Evolutionary conservation across 2,888 invertebrate genomes (phyloP).

Genomic region (Eumerus sabulonum): DNA sequence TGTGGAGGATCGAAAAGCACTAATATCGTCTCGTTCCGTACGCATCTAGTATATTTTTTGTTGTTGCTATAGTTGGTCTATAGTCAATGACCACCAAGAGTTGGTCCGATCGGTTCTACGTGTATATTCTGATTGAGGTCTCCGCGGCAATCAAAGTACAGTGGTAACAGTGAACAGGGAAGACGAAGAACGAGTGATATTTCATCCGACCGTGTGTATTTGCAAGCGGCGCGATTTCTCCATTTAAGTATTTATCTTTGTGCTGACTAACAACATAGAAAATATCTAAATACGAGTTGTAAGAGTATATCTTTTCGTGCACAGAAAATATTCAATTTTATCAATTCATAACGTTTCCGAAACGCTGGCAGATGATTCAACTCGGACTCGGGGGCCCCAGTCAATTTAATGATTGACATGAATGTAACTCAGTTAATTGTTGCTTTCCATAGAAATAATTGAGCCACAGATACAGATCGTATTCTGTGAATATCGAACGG

Average conservation of each 20-base stretch:
- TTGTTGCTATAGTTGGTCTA: conserved; percentile 32
- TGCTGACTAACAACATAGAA: conserved; percentile 28
- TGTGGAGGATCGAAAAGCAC: no score
- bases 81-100: conserved; percentile 66
- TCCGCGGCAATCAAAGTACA: conserved; percentile 49
- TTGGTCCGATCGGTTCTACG: conserved; percentile 30
- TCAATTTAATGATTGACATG: conserved; percentile 58
- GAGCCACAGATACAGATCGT: conserved; percentile 24
- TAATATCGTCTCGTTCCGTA: conserved; percentile 40
- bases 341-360: conserved; percentile 5
- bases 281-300: no score
- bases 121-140: conserved; percentile 67
- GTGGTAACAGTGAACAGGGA: conserved; percentile 39
- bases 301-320: background rate
- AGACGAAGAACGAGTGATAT: conserved; percentile 1
- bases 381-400: conserved; percentile 24
- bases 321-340: conserved; percentile 23
- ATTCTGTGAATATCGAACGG: background rate
- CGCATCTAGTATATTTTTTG: no score
- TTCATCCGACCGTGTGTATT: conserved; percentile 27
- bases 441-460: conserved; percentile 34
- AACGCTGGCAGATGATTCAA: conserved; percentile 25
- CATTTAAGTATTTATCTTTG: conserved; percentile 38
- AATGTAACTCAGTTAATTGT: conserved; percentile 60
- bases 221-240: conserved; percentile 60